These are phyloP conservation scores for Heteromyza rotundicornis DNA, from an alignment of 2,888 invertebrate genomes.

Conservation along the genomic window DNA sequence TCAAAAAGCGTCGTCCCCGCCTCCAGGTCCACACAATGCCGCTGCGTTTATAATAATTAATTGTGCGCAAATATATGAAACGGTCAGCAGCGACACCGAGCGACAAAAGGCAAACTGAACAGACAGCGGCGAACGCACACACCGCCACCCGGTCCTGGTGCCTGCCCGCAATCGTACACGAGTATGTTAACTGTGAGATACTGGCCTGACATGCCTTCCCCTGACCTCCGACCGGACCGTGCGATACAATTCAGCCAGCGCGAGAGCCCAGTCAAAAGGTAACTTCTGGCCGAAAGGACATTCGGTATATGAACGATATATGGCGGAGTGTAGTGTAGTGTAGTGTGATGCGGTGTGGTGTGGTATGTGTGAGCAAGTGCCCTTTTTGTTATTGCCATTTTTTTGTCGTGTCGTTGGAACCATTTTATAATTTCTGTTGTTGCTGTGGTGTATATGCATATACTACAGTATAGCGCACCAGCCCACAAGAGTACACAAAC, in stretches of 20 bases:
- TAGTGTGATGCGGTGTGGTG: conserved; percentile 7
- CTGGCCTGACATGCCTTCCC: conserved; percentile 1
- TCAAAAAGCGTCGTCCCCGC: background rate
- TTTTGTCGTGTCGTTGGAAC: too few species aligned
- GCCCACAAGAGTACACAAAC: too few species aligned
- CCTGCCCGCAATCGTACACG: too few species aligned
- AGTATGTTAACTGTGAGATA: conserved; percentile 20
- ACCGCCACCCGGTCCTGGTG: background rate
- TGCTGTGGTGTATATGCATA: too few species aligned
- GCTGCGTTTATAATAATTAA: conserved; percentile 61
- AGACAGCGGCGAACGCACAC: background rate
- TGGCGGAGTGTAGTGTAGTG: background rate
- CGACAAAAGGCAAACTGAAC: background rate
- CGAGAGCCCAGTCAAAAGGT: conserved; percentile 9
- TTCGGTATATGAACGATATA: conserved; percentile 5
- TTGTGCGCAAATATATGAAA: conserved; percentile 56
- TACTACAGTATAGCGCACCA: too few species aligned
- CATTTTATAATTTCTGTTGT: too few species aligned
- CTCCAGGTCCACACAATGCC: background rate
- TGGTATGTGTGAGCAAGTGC: conserved; percentile 4
- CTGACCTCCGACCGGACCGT: background rate
- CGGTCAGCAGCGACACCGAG: conserved; percentile 36
- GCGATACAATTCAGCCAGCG: background rate
- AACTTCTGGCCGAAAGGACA: conserved; percentile 23
- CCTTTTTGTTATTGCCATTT: background rate